Conservation (phyloP, 2,113 vertebrate genomes). For the Chaetodon auriga region DNA sequence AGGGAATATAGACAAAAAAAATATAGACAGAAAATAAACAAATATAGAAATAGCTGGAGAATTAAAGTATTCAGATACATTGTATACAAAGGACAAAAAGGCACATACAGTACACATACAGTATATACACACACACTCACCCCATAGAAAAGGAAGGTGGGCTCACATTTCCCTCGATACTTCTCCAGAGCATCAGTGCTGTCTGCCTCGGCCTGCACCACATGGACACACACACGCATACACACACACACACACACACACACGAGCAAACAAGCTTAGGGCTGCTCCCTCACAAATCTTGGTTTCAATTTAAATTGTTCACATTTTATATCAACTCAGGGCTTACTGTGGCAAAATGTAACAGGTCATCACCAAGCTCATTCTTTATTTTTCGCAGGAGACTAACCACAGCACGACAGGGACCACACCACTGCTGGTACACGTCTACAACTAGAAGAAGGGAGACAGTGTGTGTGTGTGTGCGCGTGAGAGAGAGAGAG, state of each 20-base stretch:
- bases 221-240: conserved; percentile 40
- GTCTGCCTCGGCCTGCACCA: conserved; percentile 91
- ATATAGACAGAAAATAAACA: background rate
- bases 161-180: conserved; percentile 92
- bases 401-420: conserved; percentile 90
- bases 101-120: background rate
- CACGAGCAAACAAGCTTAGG: conserved; percentile 13
- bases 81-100: background rate
- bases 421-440: conserved; percentile 96
- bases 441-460: conserved; percentile 89
- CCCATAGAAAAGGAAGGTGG: conserved; percentile 92
- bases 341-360: conserved; percentile 94
- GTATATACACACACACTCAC: conserved; percentile 82
- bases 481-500: background rate
- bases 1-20: background rate
- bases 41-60: background rate
- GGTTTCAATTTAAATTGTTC: background rate
- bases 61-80: background rate
- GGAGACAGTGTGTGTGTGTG: background rate
- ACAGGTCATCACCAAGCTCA: conserved; percentile 87
- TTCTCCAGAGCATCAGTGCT: conserved; percentile 89
- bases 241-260: conserved; percentile 50
- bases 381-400: conserved; percentile 94
- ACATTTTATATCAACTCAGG: background rate
- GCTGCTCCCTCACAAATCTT: background rate